phyloP scores from a whole-genome alignment of 2,888 invertebrate species.

The Drosophila neonasuta region DNA sequence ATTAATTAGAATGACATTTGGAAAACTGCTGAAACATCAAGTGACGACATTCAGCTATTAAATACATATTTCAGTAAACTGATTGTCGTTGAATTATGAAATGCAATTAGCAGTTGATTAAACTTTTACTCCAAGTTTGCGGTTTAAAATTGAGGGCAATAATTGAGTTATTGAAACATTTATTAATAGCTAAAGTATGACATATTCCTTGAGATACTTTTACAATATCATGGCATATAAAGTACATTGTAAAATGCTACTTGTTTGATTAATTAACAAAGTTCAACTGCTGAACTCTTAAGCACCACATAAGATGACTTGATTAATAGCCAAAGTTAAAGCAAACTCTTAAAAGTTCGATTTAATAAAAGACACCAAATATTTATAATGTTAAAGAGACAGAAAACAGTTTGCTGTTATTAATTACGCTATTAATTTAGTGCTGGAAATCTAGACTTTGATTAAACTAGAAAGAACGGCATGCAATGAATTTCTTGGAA shows the following conservation, averaged over 20 bases:
- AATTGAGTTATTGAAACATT: not conserved
- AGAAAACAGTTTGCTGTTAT: not conserved
- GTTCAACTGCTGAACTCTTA: not conserved
- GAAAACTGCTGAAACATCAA: slow-evolving; percentile 28
- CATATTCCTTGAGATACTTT: not conserved
- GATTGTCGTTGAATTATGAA: slow-evolving; percentile 7
- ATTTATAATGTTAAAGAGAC: not conserved
- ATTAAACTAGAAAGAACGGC: not conserved
- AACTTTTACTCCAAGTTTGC: not conserved
- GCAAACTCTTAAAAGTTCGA: not conserved
- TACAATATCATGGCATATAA: not conserved
- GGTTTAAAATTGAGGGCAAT: not conserved
- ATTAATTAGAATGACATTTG: slow-evolving; percentile 66
- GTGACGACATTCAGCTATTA: slow-evolving; percentile 18
- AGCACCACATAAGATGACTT: not conserved
- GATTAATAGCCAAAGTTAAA: slow-evolving; percentile 1
- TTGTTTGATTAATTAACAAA: not conserved
- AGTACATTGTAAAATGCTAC: not conserved
- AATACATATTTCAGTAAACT: slow-evolving; percentile 13
- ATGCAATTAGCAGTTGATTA: slow-evolving; percentile 28
- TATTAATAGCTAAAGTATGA: not conserved
- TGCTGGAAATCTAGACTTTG: not conserved
- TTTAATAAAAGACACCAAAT: not conserved
- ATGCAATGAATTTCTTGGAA: not conserved
- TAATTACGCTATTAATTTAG: not conserved